Evolutionary conservation across 37 sponge, comb jelly and placozoan species (phyloP).

Genomic region (Crambe crambe): DNA sequence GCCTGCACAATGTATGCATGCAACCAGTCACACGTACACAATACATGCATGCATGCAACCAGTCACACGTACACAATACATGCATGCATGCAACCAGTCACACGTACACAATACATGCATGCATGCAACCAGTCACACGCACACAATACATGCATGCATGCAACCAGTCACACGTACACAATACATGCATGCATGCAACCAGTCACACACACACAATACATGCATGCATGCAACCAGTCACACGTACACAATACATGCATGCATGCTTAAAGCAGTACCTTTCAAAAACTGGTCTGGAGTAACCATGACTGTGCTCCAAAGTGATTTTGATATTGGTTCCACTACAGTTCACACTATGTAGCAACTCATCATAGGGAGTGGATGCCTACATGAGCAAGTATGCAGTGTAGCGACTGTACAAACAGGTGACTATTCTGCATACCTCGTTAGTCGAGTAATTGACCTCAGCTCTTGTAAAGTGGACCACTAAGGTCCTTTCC

Average conservation of each 20-base stretch:
- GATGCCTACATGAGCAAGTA: slow-evolving; percentile 19
- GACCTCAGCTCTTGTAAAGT: slow-evolving; percentile 36
- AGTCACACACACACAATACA: neutral
- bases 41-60: neutral
- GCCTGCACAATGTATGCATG: neutral
- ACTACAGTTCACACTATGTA: slow-evolving; percentile 31
- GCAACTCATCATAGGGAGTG: slow-evolving; percentile 53
- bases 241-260: neutral
- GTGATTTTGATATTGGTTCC: slow-evolving; percentile 5
- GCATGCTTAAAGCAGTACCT: neutral
- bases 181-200: neutral
- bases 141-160: neutral
- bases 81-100: neutral
- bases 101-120: neutral
- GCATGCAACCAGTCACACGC: neutral
- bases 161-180: neutral
- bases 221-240: neutral
- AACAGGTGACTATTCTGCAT: too few species aligned
- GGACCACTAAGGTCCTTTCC: slow-evolving; percentile 46
- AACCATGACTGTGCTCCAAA: slow-evolving; percentile 33
- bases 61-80: neutral
- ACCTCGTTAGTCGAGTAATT: slow-evolving; percentile 58
- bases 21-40: neutral
- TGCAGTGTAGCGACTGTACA: too few species aligned
- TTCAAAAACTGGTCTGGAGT: neutral